Evolutionary conservation across 1,140 invertebrate genomes (phyloP), one percentile per base, ranked within the genome.

Genomic region (Ooceraea biroi): DNA sequence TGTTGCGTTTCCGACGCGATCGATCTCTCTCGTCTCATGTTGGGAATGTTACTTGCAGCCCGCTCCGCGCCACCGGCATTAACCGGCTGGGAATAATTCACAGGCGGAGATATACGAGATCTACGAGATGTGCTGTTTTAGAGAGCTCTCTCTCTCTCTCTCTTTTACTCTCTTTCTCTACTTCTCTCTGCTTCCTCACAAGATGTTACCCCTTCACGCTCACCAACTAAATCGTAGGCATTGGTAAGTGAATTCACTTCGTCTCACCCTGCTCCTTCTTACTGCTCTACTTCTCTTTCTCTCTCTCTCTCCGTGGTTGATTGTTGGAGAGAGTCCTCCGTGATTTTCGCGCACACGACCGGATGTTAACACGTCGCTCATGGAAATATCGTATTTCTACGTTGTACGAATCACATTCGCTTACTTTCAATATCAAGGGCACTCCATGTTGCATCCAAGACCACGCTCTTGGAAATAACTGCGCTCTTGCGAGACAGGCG

Each of bases 141-240:
- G 50, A 80, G 76, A 80, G 76, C 76, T 80, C 65, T 58, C 57
- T 68, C 44, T 77, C 41, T 66, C 44, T 48, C 10, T 12, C 27
- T 48, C 46, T 58, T 61, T 11, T 7, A 3, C 52, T 36, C 36
- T 36, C 36, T 36, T 36, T 36, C 36, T 36, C 36, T 7, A 2
- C 36, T 7, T 36, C 7, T 36, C 30, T 46, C 44, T n/a, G n/a
- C n/a, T n/a, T 22, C 3, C 22, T 30, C 12, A n/a, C 25, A 69
- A 69, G 83, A 44, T 88, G 83, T 82, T 82, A 27, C 30, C 0
- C 76, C 71, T 87, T 87, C 87, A 27, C 36, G 27, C 30, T 57
- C 41, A 88, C 87, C 83, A 88, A 83, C 73, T 48, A 27, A 85
- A 74, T 88, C 86, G 83, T 88, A 83, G n/a, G 72, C 30, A 60